These are phyloP conservation scores for Novumbra hubbsi DNA, from an alignment of 2,797 vertebrate genomes.

Conservation along the genomic window DNA sequence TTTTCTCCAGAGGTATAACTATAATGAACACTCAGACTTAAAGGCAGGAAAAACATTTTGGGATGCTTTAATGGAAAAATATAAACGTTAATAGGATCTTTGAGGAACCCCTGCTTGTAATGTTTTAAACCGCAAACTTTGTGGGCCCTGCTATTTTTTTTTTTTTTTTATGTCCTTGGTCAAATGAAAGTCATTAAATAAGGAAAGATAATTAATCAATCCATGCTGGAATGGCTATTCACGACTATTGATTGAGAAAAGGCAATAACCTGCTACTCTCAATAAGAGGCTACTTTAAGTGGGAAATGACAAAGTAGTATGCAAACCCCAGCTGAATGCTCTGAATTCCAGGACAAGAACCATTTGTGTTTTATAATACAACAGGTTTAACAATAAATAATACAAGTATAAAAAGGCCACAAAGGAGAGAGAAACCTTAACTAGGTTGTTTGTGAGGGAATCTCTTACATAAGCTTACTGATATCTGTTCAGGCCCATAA, in stretches of 20 bases:
- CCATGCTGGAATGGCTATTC: too few relatives aligned
- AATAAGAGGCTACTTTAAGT: neutral
- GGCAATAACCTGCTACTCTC: neutral
- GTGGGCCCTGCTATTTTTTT: too few relatives aligned
- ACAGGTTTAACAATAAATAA: neutral
- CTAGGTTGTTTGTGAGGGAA: neutral
- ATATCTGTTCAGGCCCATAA: neutral
- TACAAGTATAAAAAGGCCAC: neutral
- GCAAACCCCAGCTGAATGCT: neutral
- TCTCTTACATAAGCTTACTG: neutral
- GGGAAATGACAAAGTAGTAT: neutral
- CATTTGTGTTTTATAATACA: neutral
- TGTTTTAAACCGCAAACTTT: too few relatives aligned
- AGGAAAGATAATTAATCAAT: too few relatives aligned
- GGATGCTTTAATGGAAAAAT: too few relatives aligned
- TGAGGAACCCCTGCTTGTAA: too few relatives aligned
- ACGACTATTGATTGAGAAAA: too few relatives aligned
- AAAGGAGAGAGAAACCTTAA: neutral
- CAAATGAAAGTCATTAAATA: too few relatives aligned
- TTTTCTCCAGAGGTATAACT: neutral
- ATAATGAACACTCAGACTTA: neutral
- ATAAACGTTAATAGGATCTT: too few relatives aligned
- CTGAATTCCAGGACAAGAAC: neutral
- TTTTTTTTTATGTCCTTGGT: too few relatives aligned
- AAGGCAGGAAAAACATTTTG: too few relatives aligned